Base-by-base conservation (phyloP, 2,113 vertebrate species). In the Procavia capensis region DNA sequence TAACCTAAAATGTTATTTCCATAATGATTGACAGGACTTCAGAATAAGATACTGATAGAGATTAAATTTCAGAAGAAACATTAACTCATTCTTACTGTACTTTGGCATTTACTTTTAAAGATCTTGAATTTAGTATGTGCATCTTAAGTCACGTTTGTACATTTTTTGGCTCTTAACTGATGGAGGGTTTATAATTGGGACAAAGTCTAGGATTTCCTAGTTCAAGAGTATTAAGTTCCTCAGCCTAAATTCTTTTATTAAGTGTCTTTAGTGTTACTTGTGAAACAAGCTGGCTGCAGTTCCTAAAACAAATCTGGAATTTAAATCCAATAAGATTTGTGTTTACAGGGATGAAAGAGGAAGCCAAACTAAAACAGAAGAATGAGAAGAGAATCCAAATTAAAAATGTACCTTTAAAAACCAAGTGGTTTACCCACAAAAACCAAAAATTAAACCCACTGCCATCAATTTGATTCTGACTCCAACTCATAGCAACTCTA, bases 141-240 rank as follows among this genome's bases (percentile, higher is more conserved):
- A 66, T 61, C 17, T 50, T 47, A 95, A 91, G 75, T 89, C 75
- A 79, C 47, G 86, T 59, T 88, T 57, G 82, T 81, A 41, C 66
- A 27, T n/a, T 19, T 85, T 75, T 70, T 80, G 90, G 68, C 57
- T 64, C 47, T 92, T 95, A 72, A 82, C 57, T 81, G 88, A 95
- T 54, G n/a, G 57, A 80, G 59, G 19, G 2, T 80, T 59, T 70
- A 86, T 80, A 87, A 68, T 39, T 94, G 63, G 59, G 43, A 84
- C 50, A 91, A 86, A 94, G 50, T 34, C 72, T 88, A 75, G 79
- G 61, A 70, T 94, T 82, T 97, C 64, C 70, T 87, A 91, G 95
- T 89, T 91, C 11, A 66, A 85, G 74, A 81, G 45, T 85, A 85
- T 80, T 94, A 75, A 34, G 45, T 45, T 86, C 83, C 75, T 87